Conservation (phyloP, 1,140 invertebrate genomes). For the Drosophila azteca region DNA sequence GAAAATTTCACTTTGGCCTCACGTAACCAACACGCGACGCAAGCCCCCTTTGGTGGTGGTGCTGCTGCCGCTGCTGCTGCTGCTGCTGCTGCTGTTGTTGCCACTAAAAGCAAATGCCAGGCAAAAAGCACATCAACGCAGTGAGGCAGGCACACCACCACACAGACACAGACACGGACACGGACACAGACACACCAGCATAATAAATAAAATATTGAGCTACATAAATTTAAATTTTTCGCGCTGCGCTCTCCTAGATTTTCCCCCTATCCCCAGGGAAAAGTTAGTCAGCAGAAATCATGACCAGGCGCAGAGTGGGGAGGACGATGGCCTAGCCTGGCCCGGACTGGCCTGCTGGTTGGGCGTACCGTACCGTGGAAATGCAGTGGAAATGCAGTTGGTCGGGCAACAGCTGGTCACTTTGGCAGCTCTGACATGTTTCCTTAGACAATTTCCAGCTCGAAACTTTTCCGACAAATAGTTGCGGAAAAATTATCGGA, state of each 20-base stretch:
- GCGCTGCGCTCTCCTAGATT: conserved; percentile 24
- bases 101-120: conserved; percentile 66
- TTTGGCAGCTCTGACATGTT: conserved; percentile 29
- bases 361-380: background rate
- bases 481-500: conserved; percentile 45
- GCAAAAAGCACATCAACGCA: conserved; percentile 57
- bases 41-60: conserved; percentile 22
- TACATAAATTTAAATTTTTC: conserved; percentile 75
- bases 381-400: conserved; percentile 24
- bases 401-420: conserved; percentile 40
- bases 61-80: conserved; percentile 2
- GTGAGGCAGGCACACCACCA: conserved; percentile 51
- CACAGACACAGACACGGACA: conserved; percentile 36
- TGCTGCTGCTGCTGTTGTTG: conserved; percentile 32
- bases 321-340: no score
- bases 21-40: conserved; percentile 61
- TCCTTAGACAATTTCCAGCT: conserved; percentile 42
- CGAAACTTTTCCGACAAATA: conserved; percentile 45
- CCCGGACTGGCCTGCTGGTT: background rate
- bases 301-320: conserved; percentile 3
- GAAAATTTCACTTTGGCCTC: conserved; percentile 70
- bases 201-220: conserved; percentile 78
- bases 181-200: conserved; percentile 15
- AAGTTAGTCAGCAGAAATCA: conserved; percentile 76
- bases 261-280: conserved; percentile 17